A percentile compares a stretch with the other conserved stretches of the same genome.
These are phyloP conservation scores for Pegoplata infirma DNA, from an alignment of 2,888 invertebrate genomes.

Conservation along the genomic window DNA sequence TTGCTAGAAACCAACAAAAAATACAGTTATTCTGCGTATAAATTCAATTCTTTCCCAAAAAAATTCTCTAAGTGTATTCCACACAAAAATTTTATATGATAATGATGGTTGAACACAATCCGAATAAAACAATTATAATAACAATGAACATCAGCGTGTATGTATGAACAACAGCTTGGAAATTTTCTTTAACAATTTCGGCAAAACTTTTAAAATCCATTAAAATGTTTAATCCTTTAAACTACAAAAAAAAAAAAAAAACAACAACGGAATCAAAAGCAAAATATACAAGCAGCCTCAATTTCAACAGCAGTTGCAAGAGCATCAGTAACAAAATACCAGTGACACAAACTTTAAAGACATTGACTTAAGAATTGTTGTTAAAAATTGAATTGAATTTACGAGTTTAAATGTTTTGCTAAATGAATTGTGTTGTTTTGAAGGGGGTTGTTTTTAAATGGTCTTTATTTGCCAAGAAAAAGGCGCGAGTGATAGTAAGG, in stretches of 20 bases:
- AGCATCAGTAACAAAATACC: neutral
- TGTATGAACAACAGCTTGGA: constrained; percentile 36
- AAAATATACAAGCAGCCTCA: constrained; percentile 13
- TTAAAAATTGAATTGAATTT: constrained; percentile 40
- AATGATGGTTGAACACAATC: constrained; percentile 30
- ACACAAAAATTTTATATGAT: constrained; percentile 26
- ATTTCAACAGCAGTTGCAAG: neutral
- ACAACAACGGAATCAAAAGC: constrained; percentile 21
- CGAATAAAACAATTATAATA: constrained; percentile 48
- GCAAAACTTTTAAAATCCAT: constrained; percentile 71
- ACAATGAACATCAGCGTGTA: constrained; percentile 57
- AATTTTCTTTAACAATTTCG: neutral
- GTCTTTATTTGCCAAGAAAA: too few species aligned
- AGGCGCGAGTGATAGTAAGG: constrained; percentile 42
- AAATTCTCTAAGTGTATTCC: constrained; percentile 12
- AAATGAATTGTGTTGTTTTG: constrained; percentile 25
- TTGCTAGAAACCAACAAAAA: too few species aligned
- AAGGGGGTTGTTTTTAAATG: constrained; percentile 21
- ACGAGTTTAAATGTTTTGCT: constrained; percentile 36
- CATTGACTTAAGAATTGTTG: constrained; percentile 17
- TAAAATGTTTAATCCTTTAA: constrained; percentile 77
- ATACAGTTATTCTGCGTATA: too few species aligned
- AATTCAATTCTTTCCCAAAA: too few species aligned
- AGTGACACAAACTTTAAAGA: constrained; percentile 12
- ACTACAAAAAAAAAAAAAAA: too few species aligned